phyloP scores from a whole-genome alignment of 2,797 vertebrate genomes.

The Poecilia velifera region DNA sequence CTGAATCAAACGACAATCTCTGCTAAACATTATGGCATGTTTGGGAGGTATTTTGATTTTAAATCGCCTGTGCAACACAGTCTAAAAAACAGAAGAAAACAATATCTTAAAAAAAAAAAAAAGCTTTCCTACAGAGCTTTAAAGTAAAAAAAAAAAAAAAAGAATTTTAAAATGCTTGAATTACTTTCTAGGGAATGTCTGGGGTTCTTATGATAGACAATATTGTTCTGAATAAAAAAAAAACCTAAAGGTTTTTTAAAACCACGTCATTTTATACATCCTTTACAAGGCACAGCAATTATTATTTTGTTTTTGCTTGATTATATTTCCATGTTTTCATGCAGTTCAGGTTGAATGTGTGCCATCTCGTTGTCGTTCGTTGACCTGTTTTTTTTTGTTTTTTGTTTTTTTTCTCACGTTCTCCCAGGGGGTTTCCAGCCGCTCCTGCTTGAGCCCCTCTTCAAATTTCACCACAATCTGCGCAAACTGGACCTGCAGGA shows the following conservation, averaged over 20 bases:
- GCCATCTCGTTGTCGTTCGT: background rate
- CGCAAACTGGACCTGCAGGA: conserved; percentile 78
- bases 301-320: background rate
- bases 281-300: background rate
- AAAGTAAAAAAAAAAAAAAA: background rate
- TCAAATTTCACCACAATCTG: conserved; percentile 83
- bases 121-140: background rate
- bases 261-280: background rate
- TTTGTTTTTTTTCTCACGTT: conserved; percentile 1
- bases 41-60: too few species aligned
- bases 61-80: too few species aligned
- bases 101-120: background rate
- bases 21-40: too few species aligned
- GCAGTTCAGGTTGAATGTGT: background rate
- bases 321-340: background rate
- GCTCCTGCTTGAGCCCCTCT: conserved; percentile 81
- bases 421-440: conserved; percentile 83
- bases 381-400: conserved; percentile 1
- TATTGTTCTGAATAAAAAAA: background rate
- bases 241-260: background rate
- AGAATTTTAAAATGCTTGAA: background rate
- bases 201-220: background rate
- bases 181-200: background rate
- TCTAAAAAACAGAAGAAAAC: background rate
- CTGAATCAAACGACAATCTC: too few species aligned